Evolutionary conservation across 1,140 invertebrate species (phyloP).

Genomic region (Microplitis demolitor): DNA sequence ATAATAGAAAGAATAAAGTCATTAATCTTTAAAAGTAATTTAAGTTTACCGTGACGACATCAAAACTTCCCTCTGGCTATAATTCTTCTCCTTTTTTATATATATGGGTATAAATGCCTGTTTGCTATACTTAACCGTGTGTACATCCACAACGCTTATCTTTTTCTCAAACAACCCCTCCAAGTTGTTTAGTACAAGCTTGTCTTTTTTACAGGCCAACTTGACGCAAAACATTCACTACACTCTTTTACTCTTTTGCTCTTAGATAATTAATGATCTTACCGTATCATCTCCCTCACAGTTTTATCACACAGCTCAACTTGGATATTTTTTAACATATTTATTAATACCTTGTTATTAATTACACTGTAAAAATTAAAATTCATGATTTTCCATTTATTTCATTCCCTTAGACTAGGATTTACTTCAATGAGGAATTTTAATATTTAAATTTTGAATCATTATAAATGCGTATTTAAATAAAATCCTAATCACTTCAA

Average conservation of each 20-base stretch:
- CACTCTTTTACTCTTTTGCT: conserved; percentile 14
- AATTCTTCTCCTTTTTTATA: neutral
- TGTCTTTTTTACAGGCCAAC: conserved; percentile 11
- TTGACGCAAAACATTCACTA: conserved; percentile 8
- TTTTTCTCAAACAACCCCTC: conserved; percentile 18
- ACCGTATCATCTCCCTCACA: neutral
- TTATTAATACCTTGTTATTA: neutral
- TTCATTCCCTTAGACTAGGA: too few species aligned
- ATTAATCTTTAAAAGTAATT: conserved; percentile 36
- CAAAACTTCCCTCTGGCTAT: conserved; percentile 7
- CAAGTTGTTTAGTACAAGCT: conserved; percentile 17
- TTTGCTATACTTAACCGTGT: neutral
- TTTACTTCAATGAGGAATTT: too few species aligned
- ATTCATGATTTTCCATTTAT: too few species aligned
- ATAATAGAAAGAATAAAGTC: conserved; percentile 27
- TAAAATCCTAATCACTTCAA: too few species aligned
- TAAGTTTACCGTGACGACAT: conserved; percentile 27
- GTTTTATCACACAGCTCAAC: neutral
- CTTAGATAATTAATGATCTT: conserved; percentile 58
- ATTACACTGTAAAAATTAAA: too few species aligned
- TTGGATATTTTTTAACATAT: conserved; percentile 1
- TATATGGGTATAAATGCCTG: neutral
- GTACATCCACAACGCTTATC: conserved; percentile 20
- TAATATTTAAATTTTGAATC: too few species aligned
- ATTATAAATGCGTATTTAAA: too few species aligned